Percentiles rank a stretch among this genome's conserved stretches.
phyloP scores from a whole-genome alignment of 2,888 invertebrate species.

The Gryllus longicercus region DNA sequence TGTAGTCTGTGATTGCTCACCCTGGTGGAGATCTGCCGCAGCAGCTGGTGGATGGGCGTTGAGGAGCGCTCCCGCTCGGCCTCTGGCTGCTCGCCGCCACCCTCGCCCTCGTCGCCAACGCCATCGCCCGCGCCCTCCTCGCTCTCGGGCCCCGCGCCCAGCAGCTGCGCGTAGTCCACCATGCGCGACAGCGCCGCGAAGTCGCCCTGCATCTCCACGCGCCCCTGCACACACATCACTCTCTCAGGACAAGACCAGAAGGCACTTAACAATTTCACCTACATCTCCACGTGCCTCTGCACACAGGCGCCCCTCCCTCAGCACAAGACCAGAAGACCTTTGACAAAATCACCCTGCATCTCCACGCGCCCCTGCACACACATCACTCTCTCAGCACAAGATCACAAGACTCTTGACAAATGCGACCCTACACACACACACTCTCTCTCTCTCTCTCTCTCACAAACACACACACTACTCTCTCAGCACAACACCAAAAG shows the following conservation, averaged over 20 bases:
- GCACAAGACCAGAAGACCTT: too few relatives aligned
- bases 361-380: too few relatives aligned
- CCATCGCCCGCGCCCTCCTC: neutral
- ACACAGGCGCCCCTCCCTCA: too few relatives aligned
- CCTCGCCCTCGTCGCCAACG: neutral
- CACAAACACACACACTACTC: too few relatives aligned
- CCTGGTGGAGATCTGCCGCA: neutral
- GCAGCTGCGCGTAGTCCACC: constrained; percentile 26
- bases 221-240: constrained; percentile 36
- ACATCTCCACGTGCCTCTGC: too few relatives aligned
- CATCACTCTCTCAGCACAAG: too few relatives aligned
- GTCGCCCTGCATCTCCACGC: constrained; percentile 39
- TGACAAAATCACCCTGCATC: too few relatives aligned
- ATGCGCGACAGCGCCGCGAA: constrained; percentile 37
- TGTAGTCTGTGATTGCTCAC: neutral
- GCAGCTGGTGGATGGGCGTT: neutral
- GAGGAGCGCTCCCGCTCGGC: neutral
- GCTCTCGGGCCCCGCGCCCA: neutral
- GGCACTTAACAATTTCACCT: too few relatives aligned
- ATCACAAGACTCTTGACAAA: too few relatives aligned
- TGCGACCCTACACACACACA: too few relatives aligned
- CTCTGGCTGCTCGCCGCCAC: neutral
- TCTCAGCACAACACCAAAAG: too few relatives aligned
- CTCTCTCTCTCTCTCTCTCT: too few relatives aligned
- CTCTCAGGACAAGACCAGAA: neutral